These are phyloP conservation scores for Adelphocoris suturalis DNA, from an alignment of 2,888 invertebrate genomes.

Conservation along the genomic window DNA sequence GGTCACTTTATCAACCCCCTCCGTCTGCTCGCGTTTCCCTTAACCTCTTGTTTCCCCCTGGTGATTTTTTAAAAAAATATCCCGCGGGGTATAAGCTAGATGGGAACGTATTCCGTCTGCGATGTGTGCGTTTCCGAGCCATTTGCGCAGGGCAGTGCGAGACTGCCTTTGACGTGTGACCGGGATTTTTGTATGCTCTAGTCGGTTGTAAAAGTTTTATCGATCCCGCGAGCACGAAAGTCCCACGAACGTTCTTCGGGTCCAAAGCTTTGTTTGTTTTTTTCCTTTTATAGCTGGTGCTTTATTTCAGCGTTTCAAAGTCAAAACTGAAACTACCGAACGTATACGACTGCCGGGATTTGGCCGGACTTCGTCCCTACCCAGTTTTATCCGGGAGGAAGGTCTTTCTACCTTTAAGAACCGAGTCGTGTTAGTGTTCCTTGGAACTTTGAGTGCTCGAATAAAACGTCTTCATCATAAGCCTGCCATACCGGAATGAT, in stretches of 20 bases:
- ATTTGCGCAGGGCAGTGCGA: conserved; percentile 38
- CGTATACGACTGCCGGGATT: conserved; percentile 7
- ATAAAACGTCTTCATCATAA: too few relatives aligned
- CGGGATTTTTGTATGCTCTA: conserved; percentile 2
- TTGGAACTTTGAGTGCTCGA: too few relatives aligned
- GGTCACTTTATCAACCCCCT: conserved; percentile 58
- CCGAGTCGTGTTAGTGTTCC: too few relatives aligned
- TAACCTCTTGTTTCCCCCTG: conserved; percentile 14
- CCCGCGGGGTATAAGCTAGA: not conserved
- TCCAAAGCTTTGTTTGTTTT: not conserved
- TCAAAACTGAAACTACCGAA: conserved; percentile 30
- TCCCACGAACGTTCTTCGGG: not conserved
- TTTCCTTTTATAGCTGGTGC: not conserved
- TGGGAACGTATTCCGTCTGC: not conserved
- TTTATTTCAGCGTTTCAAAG: conserved; percentile 23
- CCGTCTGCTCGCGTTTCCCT: conserved; percentile 3
- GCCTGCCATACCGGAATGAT: too few relatives aligned
- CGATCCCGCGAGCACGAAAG: not conserved
- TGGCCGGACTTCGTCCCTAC: not conserved
- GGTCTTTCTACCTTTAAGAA: too few relatives aligned
- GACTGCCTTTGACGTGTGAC: conserved; percentile 26
- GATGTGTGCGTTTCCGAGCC: conserved; percentile 8
- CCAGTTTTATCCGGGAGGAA: too few relatives aligned
- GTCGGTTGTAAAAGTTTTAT: conserved; percentile 30
- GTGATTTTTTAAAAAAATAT: conserved; percentile 15